phyloP scores from a whole-genome alignment of 2,888 invertebrate genomes.

The Nymphalis c-album region DNA sequence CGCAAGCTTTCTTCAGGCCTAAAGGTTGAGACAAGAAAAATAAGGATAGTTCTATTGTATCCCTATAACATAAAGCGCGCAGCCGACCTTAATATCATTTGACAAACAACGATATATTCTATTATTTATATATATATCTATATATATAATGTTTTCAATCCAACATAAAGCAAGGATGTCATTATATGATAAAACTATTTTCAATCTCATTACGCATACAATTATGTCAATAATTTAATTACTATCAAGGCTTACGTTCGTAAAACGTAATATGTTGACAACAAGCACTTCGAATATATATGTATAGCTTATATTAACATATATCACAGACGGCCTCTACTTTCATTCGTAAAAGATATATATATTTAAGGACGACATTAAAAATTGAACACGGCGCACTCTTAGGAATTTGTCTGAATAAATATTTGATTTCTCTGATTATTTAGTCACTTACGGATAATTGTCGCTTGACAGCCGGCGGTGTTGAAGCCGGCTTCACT shows the following conservation, averaged over 20 bases:
- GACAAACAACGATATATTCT: neutral
- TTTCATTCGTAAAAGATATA: neutral
- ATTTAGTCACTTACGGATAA: conserved; percentile 81
- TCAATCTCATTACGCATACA: neutral
- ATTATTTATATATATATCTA: neutral
- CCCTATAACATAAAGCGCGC: too few species aligned
- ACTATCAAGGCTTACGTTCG: neutral
- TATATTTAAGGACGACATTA: neutral
- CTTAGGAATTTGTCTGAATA: neutral
- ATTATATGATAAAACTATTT: neutral
- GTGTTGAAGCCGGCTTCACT: conserved; percentile 88
- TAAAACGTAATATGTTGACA: too few species aligned
- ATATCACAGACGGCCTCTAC: too few species aligned
- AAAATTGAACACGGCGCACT: too few species aligned
- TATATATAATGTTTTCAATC: neutral
- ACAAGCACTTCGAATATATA: too few species aligned
- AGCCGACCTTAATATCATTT: too few species aligned
- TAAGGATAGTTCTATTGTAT: too few species aligned
- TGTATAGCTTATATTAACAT: too few species aligned
- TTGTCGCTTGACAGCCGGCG: conserved; percentile 92
- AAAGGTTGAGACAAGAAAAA: too few species aligned
- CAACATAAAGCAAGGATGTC: neutral
- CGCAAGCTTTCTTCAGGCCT: too few species aligned
- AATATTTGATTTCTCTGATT: neutral
- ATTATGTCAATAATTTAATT: neutral